Evolutionary conservation across 1,140 invertebrate genomes (phyloP).

Genomic region (Lethocerus indicus): DNA sequence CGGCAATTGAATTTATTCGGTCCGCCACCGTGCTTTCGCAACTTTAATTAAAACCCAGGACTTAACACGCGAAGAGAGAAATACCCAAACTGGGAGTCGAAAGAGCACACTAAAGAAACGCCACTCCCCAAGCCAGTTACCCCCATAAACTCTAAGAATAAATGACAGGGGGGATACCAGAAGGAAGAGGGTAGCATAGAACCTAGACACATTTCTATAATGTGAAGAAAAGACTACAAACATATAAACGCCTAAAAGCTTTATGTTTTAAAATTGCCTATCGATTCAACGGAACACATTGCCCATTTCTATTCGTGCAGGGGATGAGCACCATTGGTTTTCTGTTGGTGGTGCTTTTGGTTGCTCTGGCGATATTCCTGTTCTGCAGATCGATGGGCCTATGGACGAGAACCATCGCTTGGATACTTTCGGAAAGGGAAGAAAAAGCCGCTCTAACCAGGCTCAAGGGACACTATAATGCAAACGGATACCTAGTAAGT

Average conservation of each 20-base stretch:
- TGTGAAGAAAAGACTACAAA: neutral
- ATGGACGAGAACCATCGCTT: no score
- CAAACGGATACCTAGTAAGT: conserved; percentile 43
- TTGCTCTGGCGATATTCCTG: conserved; percentile 21
- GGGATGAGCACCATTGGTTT: neutral
- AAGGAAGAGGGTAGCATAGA: neutral
- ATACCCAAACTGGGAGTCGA: no score
- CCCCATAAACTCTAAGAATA: no score
- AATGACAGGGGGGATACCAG: no score
- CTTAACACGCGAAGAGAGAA: no score
- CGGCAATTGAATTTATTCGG: no score
- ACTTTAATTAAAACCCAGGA: no score
- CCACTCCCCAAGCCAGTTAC: no score
- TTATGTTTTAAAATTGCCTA: neutral
- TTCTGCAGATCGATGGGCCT: conserved; percentile 34
- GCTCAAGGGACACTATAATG: conserved; percentile 33
- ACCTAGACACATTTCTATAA: neutral
- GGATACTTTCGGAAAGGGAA: conserved; percentile 38
- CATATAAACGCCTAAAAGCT: neutral
- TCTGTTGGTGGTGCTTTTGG: neutral
- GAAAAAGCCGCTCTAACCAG: conserved; percentile 40
- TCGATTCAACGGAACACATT: neutral
- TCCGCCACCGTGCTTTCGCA: no score
- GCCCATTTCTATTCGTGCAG: neutral
- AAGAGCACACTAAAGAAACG: no score